Evolutionary conservation across 2,113 vertebrate species (phyloP).

Genomic region (Rhynchopsitta pachyrhyncha): DNA sequence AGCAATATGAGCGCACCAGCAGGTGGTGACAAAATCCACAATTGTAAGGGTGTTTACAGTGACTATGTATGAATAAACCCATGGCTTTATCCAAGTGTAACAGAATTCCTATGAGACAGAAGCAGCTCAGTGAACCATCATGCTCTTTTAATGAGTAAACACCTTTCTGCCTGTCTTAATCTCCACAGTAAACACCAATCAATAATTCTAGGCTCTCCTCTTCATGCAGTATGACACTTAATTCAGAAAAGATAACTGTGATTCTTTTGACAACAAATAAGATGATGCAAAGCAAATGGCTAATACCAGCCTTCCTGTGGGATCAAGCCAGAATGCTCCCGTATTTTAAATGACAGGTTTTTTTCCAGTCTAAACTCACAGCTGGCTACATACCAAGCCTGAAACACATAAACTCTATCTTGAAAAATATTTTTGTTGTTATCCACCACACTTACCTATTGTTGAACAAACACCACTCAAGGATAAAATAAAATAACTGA

Average conservation of each 20-base stretch:
- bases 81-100: not conserved
- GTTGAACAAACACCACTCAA: not conserved
- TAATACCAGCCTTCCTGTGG: not conserved
- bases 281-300: not conserved
- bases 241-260: not conserved
- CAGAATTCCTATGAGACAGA: not conserved
- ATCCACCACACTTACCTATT: not conserved
- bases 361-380: not conserved
- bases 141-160: slow-evolving; percentile 17
- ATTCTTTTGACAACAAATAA: not conserved
- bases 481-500: not conserved
- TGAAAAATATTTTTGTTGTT: not conserved
- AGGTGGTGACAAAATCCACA: not conserved
- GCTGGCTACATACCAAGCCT: not conserved
- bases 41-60: not conserved
- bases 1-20: not conserved
- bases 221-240: not conserved
- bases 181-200: slow-evolving; percentile 22
- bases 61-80: not conserved
- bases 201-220: not conserved
- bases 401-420: not conserved
- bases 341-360: not conserved
- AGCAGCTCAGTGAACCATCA: not conserved
- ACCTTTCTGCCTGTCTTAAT: slow-evolving; percentile 18
- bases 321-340: not conserved